These are phyloP conservation scores for Anguilla japonica DNA, from an alignment of 2,113 vertebrate species.

Conservation along the genomic window DNA sequence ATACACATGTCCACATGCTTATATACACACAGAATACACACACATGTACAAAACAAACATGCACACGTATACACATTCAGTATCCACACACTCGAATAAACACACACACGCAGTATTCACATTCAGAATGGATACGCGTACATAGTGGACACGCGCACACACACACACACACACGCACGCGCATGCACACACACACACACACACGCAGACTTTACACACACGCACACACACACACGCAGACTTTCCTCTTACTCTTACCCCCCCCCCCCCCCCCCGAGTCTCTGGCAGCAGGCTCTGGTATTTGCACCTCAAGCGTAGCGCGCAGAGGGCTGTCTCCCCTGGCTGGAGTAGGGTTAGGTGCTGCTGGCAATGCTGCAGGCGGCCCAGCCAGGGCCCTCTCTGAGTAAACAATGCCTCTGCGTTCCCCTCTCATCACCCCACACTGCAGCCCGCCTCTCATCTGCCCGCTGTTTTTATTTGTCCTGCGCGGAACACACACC, in stretches of 20 bases:
- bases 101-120: background rate
- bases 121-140: background rate
- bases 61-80: too few species aligned
- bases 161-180: background rate
- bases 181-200: too few species aligned
- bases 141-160: background rate
- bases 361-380: constrained; percentile 62
- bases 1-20: too few species aligned
- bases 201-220: too few species aligned
- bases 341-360: constrained; percentile 37
- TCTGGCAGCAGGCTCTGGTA: constrained; percentile 56
- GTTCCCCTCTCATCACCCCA: background rate
- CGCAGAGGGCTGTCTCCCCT: background rate
- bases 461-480: background rate
- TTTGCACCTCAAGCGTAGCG: background rate
- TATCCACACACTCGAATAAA: background rate
- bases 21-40: background rate
- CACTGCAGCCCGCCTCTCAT: background rate
- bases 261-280: constrained; percentile 55
- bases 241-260: constrained; percentile 39
- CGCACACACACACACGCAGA: background rate
- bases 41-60: too few species aligned
- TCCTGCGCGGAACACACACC: background rate
- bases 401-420: background rate
- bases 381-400: constrained; percentile 43